Base-by-base conservation (phyloP, 2,888 invertebrate species). In the Erebia ligea region DNA sequence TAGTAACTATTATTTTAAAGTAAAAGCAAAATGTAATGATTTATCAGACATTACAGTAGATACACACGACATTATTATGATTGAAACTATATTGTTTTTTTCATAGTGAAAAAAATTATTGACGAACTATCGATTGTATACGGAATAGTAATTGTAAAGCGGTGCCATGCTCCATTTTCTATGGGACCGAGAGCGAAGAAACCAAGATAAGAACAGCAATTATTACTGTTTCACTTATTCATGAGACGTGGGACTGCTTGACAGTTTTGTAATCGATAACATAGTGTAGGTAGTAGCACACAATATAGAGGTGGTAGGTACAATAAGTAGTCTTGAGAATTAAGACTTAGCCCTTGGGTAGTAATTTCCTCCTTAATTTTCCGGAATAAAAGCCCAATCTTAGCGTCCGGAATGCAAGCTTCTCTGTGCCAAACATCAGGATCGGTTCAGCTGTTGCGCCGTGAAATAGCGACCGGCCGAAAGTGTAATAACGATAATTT, bases 151-250 rank as follows among this genome's bases (percentile, higher is more conserved):
- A 64, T 71, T 71, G 45, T 59, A 68, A 64, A 67, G 63, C 71
- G 65, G 64, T 54, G 65, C 68, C 1, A 21, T 65, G 71, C 58
- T 68, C 68, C 45, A 68, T 68, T 68, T 71, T 68, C 71, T 71
- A 65, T 61, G 71, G 54, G 71, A 71, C 58, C 56, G 50, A 34
- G 45, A 59, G 50, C 62, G 63, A 67, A 67, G 71, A 65, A 68
- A 71, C 57, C 45, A 48, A 52, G 71, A 68, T 59, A 59, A 69
- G 64, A 68, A 68, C 62, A 57, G 66, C 61, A 71, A 71, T 68
- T 68, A 65, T 56, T 61, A 62, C 68, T 66, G 71, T 66, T 71
- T 68, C 68, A 68, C 69, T 69, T 71, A 67, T 42, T 66, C 68
- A 71, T 65, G 42, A 71, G 71, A 62, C 68, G 61, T 68, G 68